Evolutionary conservation across 2,888 invertebrate genomes (phyloP).

Genomic region (Leptopilina drosophilae): DNA sequence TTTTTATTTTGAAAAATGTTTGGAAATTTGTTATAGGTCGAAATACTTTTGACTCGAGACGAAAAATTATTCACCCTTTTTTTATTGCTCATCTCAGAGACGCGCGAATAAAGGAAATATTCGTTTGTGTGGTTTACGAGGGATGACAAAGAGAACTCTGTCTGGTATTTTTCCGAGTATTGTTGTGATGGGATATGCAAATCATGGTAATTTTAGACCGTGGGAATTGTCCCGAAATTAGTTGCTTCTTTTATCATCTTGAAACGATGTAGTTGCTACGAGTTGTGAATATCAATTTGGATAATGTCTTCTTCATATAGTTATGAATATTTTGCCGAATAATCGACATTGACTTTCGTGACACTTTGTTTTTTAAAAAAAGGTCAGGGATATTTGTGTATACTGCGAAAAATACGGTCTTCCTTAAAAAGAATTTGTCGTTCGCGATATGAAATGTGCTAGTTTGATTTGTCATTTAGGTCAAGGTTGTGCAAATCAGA

Average conservation of each 20-base stretch:
- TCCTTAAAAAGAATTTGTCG: constrained; percentile 28
- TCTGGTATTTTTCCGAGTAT: constrained; percentile 1
- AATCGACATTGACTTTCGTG: constrained; percentile 20
- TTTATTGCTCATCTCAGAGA: too few relatives aligned
- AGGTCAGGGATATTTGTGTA: constrained; percentile 23
- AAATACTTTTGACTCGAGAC: too few relatives aligned
- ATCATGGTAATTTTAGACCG: constrained; percentile 4
- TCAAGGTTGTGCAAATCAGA: constrained; percentile 29
- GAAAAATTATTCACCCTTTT: too few relatives aligned
- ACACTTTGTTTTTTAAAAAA: neutral
- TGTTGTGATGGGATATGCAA: constrained; percentile 8
- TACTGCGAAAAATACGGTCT: constrained; percentile 21
- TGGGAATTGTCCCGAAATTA: constrained; percentile 3
- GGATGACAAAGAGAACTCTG: neutral
- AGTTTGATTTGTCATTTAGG: constrained; percentile 39
- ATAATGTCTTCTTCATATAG: neutral
- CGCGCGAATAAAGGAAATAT: too few relatives aligned
- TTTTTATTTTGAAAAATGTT: too few relatives aligned
- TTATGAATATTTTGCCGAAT: neutral
- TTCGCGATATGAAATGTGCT: constrained; percentile 38
- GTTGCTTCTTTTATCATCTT: neutral
- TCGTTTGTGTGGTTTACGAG: neutral
- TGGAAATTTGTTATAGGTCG: too few relatives aligned
- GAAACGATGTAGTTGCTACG: neutral
- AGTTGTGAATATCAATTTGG: neutral